Evolutionary conservation across 2,888 invertebrate genomes (phyloP), one percentile per base, ranked within the genome.

Genomic region (Perithous albicinctus): DNA sequence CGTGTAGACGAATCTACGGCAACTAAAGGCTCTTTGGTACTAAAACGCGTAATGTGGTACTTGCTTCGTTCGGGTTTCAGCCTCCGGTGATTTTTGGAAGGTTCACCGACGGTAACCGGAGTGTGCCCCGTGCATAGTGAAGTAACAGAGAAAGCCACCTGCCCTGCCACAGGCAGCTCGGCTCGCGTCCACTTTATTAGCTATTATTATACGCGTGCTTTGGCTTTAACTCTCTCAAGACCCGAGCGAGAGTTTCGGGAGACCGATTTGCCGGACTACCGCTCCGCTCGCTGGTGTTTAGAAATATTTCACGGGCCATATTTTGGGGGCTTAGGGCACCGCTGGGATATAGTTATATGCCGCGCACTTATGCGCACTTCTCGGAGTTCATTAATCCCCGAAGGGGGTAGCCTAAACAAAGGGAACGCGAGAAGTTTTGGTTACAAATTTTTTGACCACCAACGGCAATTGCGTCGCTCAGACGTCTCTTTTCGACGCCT

Each of bases 121-220:
- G 89, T 87, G 86, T 86, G 89, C 87, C 88, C 86, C 84, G 82
- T 84, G 81, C 87, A 82, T 63, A 69, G 80, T 18, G 61, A 69
- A 73, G 80, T 26, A 51, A 70, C 70, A 56, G 63, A 78, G 69
- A 69, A 43, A 78, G 86, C 89, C 90, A 91, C 91, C 91, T 91
- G 91, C 90, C 88, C 85, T 87, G 87, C 86, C 88, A 87, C 88
- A 86, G 88, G 87, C 88, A 88, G 66, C 88, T 26, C 61, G 41
- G 72, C 85, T 84, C 86, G 86, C 89, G 90, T 89, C 86, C 90
- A 89, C 88, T 92, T 91, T 92, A 92, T 91, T 92, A 91, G 89
- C 90, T 91, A 92, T 92, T 92, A 91, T 92, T 92, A 91, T 89
- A 90, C 89, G 88, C 88, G 87, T 88, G 89, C 88, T 87, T 90